phyloP scores from a whole-genome alignment of 2,888 invertebrate genomes.

The Tyria jacobaeae region DNA sequence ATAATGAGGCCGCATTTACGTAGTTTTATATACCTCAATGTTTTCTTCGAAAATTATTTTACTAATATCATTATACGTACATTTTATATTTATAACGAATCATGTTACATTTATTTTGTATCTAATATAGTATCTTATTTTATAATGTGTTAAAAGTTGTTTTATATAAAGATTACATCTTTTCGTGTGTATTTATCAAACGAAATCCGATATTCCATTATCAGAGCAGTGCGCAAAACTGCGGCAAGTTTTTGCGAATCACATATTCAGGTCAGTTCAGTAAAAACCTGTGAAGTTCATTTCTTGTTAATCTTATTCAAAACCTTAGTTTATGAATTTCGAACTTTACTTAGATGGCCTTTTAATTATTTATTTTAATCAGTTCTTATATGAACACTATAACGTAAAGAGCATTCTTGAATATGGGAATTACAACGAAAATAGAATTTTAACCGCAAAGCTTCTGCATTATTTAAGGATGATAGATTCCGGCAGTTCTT shows the following conservation, averaged over 20 bases:
- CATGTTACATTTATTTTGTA: too few species aligned
- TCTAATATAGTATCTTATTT: too few species aligned
- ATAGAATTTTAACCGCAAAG: background rate
- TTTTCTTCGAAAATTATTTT: too few species aligned
- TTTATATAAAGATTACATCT: background rate
- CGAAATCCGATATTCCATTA: background rate
- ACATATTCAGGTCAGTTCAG: conserved; percentile 16
- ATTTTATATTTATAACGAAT: too few species aligned
- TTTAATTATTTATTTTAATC: background rate
- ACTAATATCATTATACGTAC: too few species aligned
- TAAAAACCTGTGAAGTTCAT: conserved; percentile 13
- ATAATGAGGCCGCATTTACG: too few species aligned
- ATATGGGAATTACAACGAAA: background rate
- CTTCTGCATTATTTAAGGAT: background rate
- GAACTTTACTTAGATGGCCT: background rate
- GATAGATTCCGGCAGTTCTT: too few species aligned
- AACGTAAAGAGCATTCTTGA: background rate
- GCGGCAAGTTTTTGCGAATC: conserved; percentile 10
- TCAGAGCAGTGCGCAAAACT: conserved; percentile 4
- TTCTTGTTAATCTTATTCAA: conserved; percentile 3
- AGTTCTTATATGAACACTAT: background rate
- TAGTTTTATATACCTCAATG: too few species aligned
- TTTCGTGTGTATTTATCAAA: conserved; percentile 2
- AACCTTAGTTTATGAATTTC: background rate
- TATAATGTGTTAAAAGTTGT: too few species aligned